Base-by-base conservation (phyloP, 2,888 invertebrate species). In the Nycteola revayana region DNA sequence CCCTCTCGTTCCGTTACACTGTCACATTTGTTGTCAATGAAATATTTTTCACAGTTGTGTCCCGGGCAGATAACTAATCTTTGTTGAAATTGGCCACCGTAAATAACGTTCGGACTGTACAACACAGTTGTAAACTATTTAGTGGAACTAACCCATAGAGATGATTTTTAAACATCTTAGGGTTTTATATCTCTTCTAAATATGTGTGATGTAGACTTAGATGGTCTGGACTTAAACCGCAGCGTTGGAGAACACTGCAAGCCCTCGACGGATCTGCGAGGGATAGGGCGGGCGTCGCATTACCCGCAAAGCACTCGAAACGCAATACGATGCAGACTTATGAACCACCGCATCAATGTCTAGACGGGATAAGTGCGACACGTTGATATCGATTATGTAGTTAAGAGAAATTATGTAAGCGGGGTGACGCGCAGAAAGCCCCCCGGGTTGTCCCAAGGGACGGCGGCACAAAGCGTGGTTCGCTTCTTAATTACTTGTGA, bases 401-500 rank as follows among this genome's bases (percentile, higher is more conserved):
- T 84, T 82, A 81, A 69, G 71, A 74, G 75, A 71, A 77, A 83
- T 83, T 76, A 81, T 79, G 71, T 79, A 77, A 83, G 74, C 67
- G 67, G 72, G 74, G 75, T 62, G 75, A 72, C 66, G 66, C 67
- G 67, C 47, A 50, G 69, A 67, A 66, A 70, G 66, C 67, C 58
- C 60, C 56, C 54, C 44, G 59, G 52, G 51, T 58, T 49, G 35
- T 58, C 67, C 66, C 50, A 55, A 43, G 52, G 58, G 52, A 40
- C 33, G 53, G 70, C 69, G 53, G 70, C 69, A 69, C 60, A 59
- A 72, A 75, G 76, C 77, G 71, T 65, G 74, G 73, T 66, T 68
- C 73, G 77, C 63, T 79, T 76, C 81, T 78, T 82, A 82, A 84
- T 85, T 83, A 82, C 83, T 77, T 68, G 77, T 74, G 76, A 76